These are phyloP conservation scores for Lathronympha strigana DNA, from an alignment of 2,888 invertebrate species.

Conservation along the genomic window DNA sequence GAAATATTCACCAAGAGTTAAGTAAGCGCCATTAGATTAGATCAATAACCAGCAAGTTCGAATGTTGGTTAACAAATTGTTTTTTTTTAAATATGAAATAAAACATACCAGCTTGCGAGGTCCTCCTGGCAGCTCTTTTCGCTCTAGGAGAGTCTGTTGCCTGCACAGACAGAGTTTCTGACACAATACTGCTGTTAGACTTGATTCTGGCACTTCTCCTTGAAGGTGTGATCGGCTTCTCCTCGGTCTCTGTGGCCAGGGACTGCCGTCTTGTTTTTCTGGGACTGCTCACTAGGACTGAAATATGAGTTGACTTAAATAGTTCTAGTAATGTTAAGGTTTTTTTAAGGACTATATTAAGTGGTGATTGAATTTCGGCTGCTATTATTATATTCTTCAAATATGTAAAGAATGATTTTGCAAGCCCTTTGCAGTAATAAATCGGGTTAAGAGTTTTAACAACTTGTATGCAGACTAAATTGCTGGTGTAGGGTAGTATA, in stretches of 20 bases:
- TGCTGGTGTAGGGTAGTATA: too few species aligned
- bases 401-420: too few species aligned
- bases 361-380: too few species aligned
- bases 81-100: too few species aligned
- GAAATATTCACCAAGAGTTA: too few species aligned
- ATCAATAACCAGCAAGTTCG: background rate
- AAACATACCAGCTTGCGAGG: constrained; percentile 67
- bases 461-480: too few species aligned
- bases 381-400: too few species aligned
- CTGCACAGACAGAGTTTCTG: constrained; percentile 55
- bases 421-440: too few species aligned
- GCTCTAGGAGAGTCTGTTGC: constrained; percentile 69
- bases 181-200: constrained; percentile 66
- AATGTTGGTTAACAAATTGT: too few species aligned
- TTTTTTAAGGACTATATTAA: too few species aligned
- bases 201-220: constrained; percentile 67
- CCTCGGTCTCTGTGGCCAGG: constrained; percentile 57
- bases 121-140: constrained; percentile 70
- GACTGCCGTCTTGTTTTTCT: constrained; percentile 60
- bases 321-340: background rate
- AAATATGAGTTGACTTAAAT: background rate
- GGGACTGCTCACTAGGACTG: constrained; percentile 46
- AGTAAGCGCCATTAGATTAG: too few species aligned
- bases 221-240: constrained; percentile 64
- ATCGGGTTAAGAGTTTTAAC: too few species aligned